Conservation (phyloP, 35 echinoderm and acorn worm genomes). For the Patiria miniata region DNA sequence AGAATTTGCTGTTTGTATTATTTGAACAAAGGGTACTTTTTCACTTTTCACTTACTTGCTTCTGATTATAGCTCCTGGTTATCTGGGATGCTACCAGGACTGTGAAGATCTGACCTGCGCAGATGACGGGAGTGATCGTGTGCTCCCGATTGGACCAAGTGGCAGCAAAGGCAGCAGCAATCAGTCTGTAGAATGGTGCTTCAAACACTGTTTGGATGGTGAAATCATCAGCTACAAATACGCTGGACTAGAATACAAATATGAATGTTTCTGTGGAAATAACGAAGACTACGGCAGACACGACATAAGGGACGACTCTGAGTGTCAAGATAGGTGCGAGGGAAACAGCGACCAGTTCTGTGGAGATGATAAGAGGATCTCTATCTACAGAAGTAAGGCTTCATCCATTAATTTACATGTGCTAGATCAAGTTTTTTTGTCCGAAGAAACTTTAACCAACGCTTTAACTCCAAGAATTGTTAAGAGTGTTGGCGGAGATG, state of each 20-base stretch:
- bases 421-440: neutral
- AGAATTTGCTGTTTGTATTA: too few relatives aligned
- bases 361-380: neutral
- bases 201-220: neutral
- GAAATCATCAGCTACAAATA: neutral
- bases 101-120: too few relatives aligned
- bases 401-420: neutral
- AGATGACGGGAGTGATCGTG: neutral
- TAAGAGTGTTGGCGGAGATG: neutral
- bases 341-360: neutral
- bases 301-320: neutral
- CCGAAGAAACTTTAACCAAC: neutral
- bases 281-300: neutral
- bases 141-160: neutral
- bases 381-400: conserved; percentile 2
- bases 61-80: neutral
- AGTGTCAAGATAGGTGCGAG: neutral
- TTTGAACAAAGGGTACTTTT: too few relatives aligned
- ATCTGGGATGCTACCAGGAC: neutral
- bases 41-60: too few relatives aligned
- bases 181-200: neutral
- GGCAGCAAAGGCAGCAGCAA: neutral
- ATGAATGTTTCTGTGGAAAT: conserved; percentile 8
- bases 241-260: neutral
- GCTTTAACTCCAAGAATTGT: neutral